phyloP scores from a whole-genome alignment of 2,113 vertebrate species.

The Phaethornis superciliosus region DNA sequence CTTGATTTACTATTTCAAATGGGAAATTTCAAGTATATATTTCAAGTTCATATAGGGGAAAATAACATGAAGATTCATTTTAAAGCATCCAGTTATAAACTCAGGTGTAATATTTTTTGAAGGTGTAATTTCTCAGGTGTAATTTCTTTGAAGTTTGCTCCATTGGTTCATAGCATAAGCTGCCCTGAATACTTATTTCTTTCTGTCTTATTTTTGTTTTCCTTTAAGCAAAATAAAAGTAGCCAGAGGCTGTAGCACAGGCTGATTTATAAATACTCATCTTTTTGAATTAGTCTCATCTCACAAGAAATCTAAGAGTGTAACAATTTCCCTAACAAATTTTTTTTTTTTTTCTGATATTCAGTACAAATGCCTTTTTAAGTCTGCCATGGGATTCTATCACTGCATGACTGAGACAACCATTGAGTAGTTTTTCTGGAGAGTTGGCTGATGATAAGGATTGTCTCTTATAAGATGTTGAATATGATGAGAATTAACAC shows the following conservation, averaged over 20 bases:
- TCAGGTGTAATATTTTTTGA: neutral
- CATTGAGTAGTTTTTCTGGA: neutral
- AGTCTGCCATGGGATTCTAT: neutral
- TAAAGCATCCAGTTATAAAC: neutral
- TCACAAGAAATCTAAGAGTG: slow-evolving; percentile 1
- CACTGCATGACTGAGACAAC: neutral
- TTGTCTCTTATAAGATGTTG: neutral
- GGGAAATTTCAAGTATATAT: neutral
- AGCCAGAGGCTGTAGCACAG: neutral
- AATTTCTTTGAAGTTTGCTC: neutral
- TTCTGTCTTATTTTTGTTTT: neutral
- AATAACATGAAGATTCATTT: neutral
- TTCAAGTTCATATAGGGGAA: neutral
- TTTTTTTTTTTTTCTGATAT: neutral
- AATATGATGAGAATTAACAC: neutral
- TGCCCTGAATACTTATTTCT: neutral
- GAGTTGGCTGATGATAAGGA: neutral
- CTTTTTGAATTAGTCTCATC: neutral
- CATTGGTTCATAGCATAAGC: neutral
- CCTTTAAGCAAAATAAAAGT: neutral
- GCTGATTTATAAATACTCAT: neutral
- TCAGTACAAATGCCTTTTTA: neutral
- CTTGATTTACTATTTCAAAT: neutral
- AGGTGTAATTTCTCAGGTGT: neutral
- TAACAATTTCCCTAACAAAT: neutral